Conservation (phyloP, 2,888 invertebrate species). For the Noctuana brunneofusca region DNA sequence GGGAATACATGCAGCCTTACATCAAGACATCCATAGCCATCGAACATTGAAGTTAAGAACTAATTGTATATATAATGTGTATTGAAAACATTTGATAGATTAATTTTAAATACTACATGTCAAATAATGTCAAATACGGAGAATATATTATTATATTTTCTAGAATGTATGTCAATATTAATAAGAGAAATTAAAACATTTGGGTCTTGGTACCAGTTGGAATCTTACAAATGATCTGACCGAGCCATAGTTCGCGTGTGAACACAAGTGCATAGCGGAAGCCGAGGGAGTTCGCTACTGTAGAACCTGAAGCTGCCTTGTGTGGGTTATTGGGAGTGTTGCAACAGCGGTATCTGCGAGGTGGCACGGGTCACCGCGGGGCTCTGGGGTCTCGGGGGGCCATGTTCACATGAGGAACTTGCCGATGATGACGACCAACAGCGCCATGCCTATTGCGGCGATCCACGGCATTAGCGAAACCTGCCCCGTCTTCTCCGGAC, state of each 20-base stretch:
- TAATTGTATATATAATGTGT: no score
- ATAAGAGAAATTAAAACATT: no score
- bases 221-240: neutral
- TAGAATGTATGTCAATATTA: no score
- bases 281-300: slow-evolving; percentile 45
- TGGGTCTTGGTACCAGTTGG: no score
- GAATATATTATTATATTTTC: no score
- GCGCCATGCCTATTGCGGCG: slow-evolving; percentile 83
- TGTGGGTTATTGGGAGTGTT: slow-evolving; percentile 62
- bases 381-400: slow-evolving; percentile 46
- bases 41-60: no score
- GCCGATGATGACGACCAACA: slow-evolving; percentile 90
- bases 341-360: slow-evolving; percentile 63
- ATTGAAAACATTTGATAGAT: no score
- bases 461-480: slow-evolving; percentile 84
- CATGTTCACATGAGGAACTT: slow-evolving; percentile 92
- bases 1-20: no score
- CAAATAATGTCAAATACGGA: no score
- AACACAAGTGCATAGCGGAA: slow-evolving; percentile 32
- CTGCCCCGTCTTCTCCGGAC: slow-evolving; percentile 84
- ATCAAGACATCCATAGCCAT: no score
- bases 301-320: slow-evolving; percentile 55
- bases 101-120: no score
- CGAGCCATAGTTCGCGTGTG: slow-evolving; percentile 8
- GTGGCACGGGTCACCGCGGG: slow-evolving; percentile 53